phyloP scores from a whole-genome alignment of 2,888 invertebrate species.

The Schizaphis graminum region DNA sequence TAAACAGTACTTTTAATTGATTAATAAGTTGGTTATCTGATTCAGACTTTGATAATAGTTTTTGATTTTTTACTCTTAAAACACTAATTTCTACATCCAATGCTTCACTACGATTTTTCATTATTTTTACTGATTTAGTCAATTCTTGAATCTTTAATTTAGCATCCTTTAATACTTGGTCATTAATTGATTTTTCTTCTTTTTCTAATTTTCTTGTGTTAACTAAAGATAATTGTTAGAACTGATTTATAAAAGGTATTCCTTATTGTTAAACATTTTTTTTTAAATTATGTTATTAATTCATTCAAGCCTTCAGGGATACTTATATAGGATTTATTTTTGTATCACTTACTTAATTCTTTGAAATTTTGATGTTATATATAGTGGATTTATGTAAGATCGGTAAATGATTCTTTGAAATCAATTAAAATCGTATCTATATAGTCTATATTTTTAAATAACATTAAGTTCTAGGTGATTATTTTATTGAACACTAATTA shows the following conservation, averaged over 20 bases:
- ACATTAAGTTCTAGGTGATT: no score
- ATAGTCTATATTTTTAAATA: no score
- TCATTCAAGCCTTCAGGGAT: no score
- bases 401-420: no score
- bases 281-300: no score
- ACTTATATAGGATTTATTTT: no score
- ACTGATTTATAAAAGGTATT: conserved; percentile 4
- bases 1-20: conserved; percentile 31
- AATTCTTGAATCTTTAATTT: not conserved
- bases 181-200: not conserved
- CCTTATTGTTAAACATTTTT: not conserved
- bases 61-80: conserved; percentile 36
- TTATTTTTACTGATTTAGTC: conserved; percentile 19
- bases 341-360: no score
- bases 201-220: conserved; percentile 12
- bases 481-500: no score
- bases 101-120: conserved; percentile 48
- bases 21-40: conserved; percentile 23
- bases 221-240: not conserved
- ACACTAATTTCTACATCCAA: conserved; percentile 50
- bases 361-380: no score
- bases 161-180: not conserved
- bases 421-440: no score
- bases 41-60: conserved; percentile 35
- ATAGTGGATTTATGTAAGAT: no score